These are phyloP conservation scores for Epsilonema sp. DNA, from an alignment of 2,888 invertebrate genomes.

Conservation along the genomic window DNA sequence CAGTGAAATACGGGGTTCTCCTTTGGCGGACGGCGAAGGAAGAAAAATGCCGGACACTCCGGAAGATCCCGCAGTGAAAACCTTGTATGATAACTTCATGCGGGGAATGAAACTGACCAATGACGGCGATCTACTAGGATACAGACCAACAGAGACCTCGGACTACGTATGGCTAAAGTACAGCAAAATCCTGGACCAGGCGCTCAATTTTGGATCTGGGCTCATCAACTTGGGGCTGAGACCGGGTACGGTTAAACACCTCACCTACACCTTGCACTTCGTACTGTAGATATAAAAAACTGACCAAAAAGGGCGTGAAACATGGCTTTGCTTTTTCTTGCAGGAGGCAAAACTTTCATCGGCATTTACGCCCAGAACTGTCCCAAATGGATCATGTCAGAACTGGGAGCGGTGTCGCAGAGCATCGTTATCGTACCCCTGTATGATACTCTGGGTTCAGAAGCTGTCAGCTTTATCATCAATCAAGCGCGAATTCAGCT, in stretches of 20 bases:
- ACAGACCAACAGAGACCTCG: conserved; percentile 62
- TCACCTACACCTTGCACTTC: too few species aligned
- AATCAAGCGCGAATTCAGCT: conserved; percentile 18
- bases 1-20: too few species aligned
- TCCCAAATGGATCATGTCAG: conserved; percentile 80
- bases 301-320: too few species aligned
- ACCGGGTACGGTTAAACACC: too few species aligned
- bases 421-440: conserved; percentile 79
- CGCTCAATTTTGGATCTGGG: conserved; percentile 76
- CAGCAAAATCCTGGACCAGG: conserved; percentile 62
- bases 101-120: conserved; percentile 3
- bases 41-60: too few species aligned
- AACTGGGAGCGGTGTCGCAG: conserved; percentile 72
- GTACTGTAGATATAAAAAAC: too few species aligned
- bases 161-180: conserved; percentile 80
- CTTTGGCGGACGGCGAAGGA: too few species aligned
- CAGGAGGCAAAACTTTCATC: conserved; percentile 42
- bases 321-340: too few species aligned
- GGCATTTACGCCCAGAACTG: conserved; percentile 86
- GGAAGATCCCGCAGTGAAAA: conserved; percentile 1
- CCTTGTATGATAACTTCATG: conserved; percentile 7
- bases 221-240: conserved; percentile 55
- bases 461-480: conserved; percentile 26
- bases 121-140: conserved; percentile 52
- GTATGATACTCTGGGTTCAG: conserved; percentile 59